Base-by-base conservation (phyloP, 2,888 invertebrate species). In the Cephus nigrinus region DNA sequence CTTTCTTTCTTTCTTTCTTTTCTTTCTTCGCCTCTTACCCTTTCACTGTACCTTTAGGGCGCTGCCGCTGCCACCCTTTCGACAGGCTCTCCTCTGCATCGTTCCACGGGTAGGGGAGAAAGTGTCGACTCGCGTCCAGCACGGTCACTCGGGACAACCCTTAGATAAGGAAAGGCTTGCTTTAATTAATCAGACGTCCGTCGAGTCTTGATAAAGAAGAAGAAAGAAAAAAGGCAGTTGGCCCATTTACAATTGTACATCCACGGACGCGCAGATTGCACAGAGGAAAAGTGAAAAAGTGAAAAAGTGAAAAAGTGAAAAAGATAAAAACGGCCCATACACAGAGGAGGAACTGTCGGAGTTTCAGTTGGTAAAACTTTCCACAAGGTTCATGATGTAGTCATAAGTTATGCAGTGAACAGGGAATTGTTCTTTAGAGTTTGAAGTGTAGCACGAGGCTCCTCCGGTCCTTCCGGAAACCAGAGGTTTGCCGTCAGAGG, bases 331-430 rank as follows among this genome's bases (percentile, higher is more conserved):
- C 4, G 15, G 4, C 15, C 40, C 4, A 5, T 40, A 5, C 2
- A 40, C 15, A 0, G 40, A 15, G 5, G 40, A 15, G 11, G 76
- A 77, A 80, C 79, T 84, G 82, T 84, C 81, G 79, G 86, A 84
- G 82, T 85, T 87, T 82, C 81, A 35, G 75, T 77, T 76, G 80
- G 74, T 36, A 79, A 83, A 87, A 86, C 82, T 87, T 86, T 82
- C 80, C 80, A 78, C 81, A 76, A 81, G 83, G 82, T 88, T 84
- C 84, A 82, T 84, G 83, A 86, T 86, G 84, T 84, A 84, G 86
- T 87, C 86, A 89, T 90, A 89, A 90, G 90, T 89, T 88, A 90
- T 89, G 86, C 87, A 88, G 86, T 87, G 85, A 84, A 82, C 86
- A 82, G 82, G 79, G 82, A 83, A 86, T 84, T 78, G 69, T 76